Evolutionary conservation across 2,113 vertebrate species (phyloP), one percentile per base, ranked within the genome.

Genomic region (Stigmatopora argus): DNA sequence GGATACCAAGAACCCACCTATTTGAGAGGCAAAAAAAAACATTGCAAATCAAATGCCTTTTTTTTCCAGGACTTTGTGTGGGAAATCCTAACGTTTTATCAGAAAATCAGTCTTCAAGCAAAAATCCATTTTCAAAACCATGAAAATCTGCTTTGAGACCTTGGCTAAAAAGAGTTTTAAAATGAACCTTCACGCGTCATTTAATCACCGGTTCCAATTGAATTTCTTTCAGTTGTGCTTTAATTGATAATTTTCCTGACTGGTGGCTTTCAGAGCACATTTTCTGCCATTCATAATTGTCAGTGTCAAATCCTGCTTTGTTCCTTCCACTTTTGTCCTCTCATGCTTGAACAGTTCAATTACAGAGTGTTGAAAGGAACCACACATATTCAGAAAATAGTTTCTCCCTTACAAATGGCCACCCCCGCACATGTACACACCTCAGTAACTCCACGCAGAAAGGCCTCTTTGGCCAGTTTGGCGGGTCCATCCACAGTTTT

Each of bases 401-500:
- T 76, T 77, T 81, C 35, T 65, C 73, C 62, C 66, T 5, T 67
- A 75, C 41, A 78, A 4, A 61, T 21, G 18, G 21, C 19, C 14
- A 58, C 52, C 46, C 26, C 0, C 76, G 26, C 46, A 96, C 57
- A 44, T 13, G 53, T 61, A 72, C 79, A 34, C 46, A 97, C 97
- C 94, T 98, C 94, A 63, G 89, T 93, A 56, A 98, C 95, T 2
- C 97, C 97, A 8, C 90, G 91, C 70, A 92, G 89, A 73, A 99
- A 98, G 35, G 97, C 97, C 84, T 98, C 95, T 83, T 96, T 95
- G 0, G 97, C 96, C 0, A 98, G 89, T 84, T 93, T 96, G 68
- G 96, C 97, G 0, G 97, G 97, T 51, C 97, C 97, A 0, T 99
- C 96, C 44, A 99, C 96, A 0, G 96, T 99, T 89, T 98, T 98